Evolutionary conservation across 2,797 vertebrate genomes (phyloP).

Genomic region (Characodon lateralis): DNA sequence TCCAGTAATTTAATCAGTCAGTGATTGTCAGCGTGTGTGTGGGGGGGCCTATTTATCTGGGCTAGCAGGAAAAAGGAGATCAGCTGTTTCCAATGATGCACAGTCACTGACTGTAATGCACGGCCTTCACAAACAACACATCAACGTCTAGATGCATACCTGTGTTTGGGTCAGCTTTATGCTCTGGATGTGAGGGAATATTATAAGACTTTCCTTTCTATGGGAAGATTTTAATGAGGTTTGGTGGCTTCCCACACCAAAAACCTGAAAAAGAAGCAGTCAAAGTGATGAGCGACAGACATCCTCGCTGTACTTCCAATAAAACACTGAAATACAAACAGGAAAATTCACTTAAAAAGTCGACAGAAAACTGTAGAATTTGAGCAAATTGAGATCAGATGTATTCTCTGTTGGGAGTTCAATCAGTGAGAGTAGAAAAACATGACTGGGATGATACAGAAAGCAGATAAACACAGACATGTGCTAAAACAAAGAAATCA

Average conservation of each 20-base stretch:
- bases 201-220: slow-evolving; percentile 82
- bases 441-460: not conserved
- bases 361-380: not conserved
- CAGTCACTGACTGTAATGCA: slow-evolving; percentile 18
- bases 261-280: slow-evolving; percentile 81
- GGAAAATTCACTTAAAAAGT: not conserved
- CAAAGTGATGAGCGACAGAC: not conserved
- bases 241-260: slow-evolving; percentile 85
- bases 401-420: not conserved
- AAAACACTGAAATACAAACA: not conserved
- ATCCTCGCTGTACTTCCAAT: not conserved
- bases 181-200: slow-evolving; percentile 92
- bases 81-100: slow-evolving; percentile 66
- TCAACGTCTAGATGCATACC: slow-evolving; percentile 76
- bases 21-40: slow-evolving; percentile 16
- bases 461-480: not conserved
- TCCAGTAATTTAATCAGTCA: slow-evolving; percentile 8
- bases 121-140: slow-evolving; percentile 14
- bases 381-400: not conserved
- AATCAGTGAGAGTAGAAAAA: not conserved
- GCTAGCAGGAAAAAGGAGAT: slow-evolving; percentile 50
- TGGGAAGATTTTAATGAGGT: slow-evolving; percentile 81
- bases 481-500: not conserved
- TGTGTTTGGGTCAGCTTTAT: slow-evolving; percentile 92
- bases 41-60: slow-evolving; percentile 40